Evolutionary conservation across 2,888 invertebrate genomes (phyloP), one percentile per base, ranked within the genome.

Genomic region (Drosophila cognata): DNA sequence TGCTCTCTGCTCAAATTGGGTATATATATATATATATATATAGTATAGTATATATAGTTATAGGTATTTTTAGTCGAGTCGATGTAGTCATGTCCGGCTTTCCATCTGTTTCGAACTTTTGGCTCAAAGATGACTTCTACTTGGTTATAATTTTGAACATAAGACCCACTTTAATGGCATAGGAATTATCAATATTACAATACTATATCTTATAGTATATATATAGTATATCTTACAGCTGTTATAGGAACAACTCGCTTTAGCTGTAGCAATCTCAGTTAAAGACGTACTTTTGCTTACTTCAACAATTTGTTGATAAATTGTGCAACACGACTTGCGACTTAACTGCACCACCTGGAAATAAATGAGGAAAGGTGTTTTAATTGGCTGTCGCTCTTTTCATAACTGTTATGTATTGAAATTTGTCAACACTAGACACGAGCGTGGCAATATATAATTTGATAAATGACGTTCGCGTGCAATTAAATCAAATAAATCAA

Each of bases 401-500:
- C 25, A 33, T 13, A 59, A 46, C 51, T 29, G 13, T 67, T 67
- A 64, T 64, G 66, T 38, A 59, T 46, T 16, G 63, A 43, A 10
- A 43, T 28, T 77, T 77, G 76, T 72, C 76, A 77, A 71, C 71
- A 66, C 56, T 75, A 36, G 35, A 35, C 51, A 41, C 28, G 51
- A 58, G 70, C 60, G 70, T 65, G 68, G 72, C 61, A 55, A 76
- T 61, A 61, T 50, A 61, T 61, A 51, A 71, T 64, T 58, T 50
- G 28, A 48, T 53, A 46, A 48, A 48, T 56, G 65, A 43, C 36
- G 56, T 11, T 60, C 56, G 64, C 28, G 46, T 65, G 66, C 63
- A 77, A 77, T 68, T 62, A 69, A 50, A 38, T 18, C 46, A 74
- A 74, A 64, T 61, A 67, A 77, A 71, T 66, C 61, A 51, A 57